Conservation (phyloP, 1,140 invertebrate species). For the Pseudomyrmex sp. region DNA sequence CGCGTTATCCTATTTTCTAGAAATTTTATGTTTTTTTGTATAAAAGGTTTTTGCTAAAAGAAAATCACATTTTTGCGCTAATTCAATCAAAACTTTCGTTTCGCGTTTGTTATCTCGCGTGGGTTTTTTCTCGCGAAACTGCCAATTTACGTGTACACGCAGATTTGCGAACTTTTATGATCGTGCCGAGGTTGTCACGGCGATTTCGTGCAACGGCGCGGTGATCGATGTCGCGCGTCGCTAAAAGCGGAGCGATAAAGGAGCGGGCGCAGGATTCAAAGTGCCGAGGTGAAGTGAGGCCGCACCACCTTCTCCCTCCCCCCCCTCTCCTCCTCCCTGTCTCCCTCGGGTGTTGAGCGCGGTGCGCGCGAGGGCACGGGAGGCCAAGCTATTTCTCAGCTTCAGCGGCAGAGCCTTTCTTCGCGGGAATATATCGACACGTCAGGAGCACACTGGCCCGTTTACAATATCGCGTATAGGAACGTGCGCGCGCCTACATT, state of each 20-base stretch:
- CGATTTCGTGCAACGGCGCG: constrained; percentile 28
- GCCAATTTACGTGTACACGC: neutral
- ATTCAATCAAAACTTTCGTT: neutral
- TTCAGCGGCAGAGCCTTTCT: constrained; percentile 84
- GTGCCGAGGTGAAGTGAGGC: constrained; percentile 47
- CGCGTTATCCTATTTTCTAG: no score
- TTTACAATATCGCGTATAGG: constrained; percentile 80
- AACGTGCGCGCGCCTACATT: constrained; percentile 71
- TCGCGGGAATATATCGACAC: constrained; percentile 84
- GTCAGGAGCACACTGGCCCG: constrained; percentile 82
- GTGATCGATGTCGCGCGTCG: constrained; percentile 57
- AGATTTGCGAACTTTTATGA: constrained; percentile 22
- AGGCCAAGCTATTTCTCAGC: constrained; percentile 83
- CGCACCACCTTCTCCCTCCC: constrained; percentile 12
- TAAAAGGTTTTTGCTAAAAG: no score
- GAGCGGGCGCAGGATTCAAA: constrained; percentile 32
- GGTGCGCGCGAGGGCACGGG: constrained; percentile 54
- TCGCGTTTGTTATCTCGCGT: neutral
- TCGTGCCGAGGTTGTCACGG: constrained; percentile 18
- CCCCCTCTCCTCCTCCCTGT: neutral
- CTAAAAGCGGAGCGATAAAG: constrained; percentile 41
- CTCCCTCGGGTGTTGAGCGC: constrained; percentile 11
- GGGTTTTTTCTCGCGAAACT: neutral
- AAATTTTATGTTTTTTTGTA: no score
- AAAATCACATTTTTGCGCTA: neutral